Base-by-base conservation (phyloP, 2,797 vertebrate genomes). In the Myiothlypis coronata region DNA sequence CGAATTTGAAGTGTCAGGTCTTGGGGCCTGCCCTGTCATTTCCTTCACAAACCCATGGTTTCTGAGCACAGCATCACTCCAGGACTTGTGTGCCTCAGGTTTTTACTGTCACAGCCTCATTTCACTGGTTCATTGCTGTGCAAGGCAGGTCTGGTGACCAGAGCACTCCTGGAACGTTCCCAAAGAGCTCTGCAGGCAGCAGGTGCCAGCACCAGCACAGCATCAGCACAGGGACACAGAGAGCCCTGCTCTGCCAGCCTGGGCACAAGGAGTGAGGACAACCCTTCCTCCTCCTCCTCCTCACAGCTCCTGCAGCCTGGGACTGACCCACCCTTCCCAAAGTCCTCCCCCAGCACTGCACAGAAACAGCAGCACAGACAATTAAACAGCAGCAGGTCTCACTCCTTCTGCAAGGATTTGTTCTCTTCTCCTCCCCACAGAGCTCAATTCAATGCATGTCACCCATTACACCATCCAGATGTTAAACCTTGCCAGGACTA, bases 381-480 rank as follows among this genome's bases (percentile, higher is more conserved):
- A 80, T n/a, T 4, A 6, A 77, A 70, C 4, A 86, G 44, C 3
- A 79, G 63, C 39, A 64, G 24, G 22, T 24, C 63, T 70, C n/a
- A 63, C 20, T 39, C 16, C 18, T 32, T 43, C 44, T 5, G 0
- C 12, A 39, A 70, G 28, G 35, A 1, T 4, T 5, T 1, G 20
- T 5, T 75, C 28, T 52, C 43, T 32, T 30, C 47, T 41, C 49
- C 30, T 47, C 37, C 30, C 35, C 35, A 10, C 35, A 37, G 35
- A 71, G 67, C 56, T 65, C 39, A 41, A 7, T 23, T 55, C 61
- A 50, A 43, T 24, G 50, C 35, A 47, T 3, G 37, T 6, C 16
- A 37, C n/a, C 27, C 17, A 15, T 3, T 3, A 30, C 0, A 18
- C 35, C 44, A 67, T 6, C 18, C 75, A 26, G 30, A 53, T 2